Conservation (phyloP, 2,113 vertebrate species). For the Eurypyga helias region DNA sequence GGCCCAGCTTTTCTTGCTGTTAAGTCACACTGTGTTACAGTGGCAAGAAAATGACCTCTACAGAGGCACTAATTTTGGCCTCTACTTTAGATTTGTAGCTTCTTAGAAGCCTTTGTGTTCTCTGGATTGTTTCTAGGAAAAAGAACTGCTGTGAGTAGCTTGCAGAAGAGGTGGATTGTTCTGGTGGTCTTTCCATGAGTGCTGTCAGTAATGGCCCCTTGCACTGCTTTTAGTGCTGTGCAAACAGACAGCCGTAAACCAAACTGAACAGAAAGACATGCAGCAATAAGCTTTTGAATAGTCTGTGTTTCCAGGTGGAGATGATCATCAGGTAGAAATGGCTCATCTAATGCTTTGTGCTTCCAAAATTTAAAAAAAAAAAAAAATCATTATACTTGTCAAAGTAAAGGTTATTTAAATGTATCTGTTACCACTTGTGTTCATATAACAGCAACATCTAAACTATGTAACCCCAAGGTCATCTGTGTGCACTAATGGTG, state of each 20-base stretch:
- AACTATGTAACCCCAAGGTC: not conserved
- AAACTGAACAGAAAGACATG: fast-evolving
- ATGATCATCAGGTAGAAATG: not conserved
- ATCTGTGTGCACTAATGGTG: not conserved
- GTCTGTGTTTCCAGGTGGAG: not conserved
- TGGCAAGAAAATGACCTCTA: not conserved
- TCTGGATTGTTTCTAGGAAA: not conserved
- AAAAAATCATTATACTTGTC: not conserved
- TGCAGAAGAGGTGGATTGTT: not conserved
- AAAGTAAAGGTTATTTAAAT: not conserved
- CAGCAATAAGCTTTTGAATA: not conserved
- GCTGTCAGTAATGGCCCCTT: not conserved
- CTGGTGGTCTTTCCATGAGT: not conserved
- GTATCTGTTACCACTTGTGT: not conserved
- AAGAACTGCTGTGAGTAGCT: not conserved
- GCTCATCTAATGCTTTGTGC: not conserved
- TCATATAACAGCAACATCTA: not conserved
- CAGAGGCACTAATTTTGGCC: not conserved
- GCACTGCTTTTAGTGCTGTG: not conserved
- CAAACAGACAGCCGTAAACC: fast-evolving
- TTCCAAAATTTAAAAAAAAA: not conserved
- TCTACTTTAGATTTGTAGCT: not conserved
- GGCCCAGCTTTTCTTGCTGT: not conserved
- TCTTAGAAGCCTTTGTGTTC: not conserved
- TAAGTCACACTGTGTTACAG: not conserved